These are phyloP conservation scores for Drosophila equinoxialis DNA, from an alignment of 1,140 invertebrate species.

Conservation along the genomic window DNA sequence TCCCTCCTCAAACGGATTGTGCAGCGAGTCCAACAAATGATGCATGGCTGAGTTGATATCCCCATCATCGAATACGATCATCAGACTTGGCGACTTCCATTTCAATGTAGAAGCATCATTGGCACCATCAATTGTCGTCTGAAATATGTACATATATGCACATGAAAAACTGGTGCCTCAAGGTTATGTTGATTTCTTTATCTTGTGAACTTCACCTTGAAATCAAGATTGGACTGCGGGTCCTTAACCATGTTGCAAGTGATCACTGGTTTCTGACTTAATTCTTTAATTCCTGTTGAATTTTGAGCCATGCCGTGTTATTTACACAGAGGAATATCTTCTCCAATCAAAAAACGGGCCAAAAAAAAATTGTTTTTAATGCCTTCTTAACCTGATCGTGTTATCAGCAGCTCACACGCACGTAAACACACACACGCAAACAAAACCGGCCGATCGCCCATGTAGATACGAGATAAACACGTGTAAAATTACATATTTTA, in stretches of 20 bases:
- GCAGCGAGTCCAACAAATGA: slow-evolving; percentile 56
- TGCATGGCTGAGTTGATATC: slow-evolving; percentile 66
- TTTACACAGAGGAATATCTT: neutral
- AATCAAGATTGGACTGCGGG: slow-evolving; percentile 27
- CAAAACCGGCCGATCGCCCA: neutral
- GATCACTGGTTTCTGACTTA: slow-evolving; percentile 30
- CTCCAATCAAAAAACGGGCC: slow-evolving; percentile 14
- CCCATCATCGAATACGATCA: slow-evolving; percentile 65
- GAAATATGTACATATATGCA: neutral
- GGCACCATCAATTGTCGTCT: neutral
- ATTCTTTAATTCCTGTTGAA: neutral
- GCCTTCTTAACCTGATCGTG: too few species aligned
- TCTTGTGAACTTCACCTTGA: slow-evolving; percentile 28
- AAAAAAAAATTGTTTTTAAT: too few species aligned
- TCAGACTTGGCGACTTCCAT: slow-evolving; percentile 17
- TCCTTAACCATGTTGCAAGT: slow-evolving; percentile 60
- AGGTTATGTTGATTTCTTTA: slow-evolving; percentile 33
- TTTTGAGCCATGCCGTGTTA: slow-evolving; percentile 45
- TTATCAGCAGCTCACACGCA: too few species aligned
- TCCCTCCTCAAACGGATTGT: slow-evolving; percentile 49
- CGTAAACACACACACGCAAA: slow-evolving; percentile 3
- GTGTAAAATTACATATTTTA: neutral
- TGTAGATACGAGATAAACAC: neutral
- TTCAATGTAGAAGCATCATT: neutral
- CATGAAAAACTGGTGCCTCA: neutral